Evolutionary conservation across 2,888 invertebrate genomes (phyloP).

Genomic region (Diadegma fenestrale): DNA sequence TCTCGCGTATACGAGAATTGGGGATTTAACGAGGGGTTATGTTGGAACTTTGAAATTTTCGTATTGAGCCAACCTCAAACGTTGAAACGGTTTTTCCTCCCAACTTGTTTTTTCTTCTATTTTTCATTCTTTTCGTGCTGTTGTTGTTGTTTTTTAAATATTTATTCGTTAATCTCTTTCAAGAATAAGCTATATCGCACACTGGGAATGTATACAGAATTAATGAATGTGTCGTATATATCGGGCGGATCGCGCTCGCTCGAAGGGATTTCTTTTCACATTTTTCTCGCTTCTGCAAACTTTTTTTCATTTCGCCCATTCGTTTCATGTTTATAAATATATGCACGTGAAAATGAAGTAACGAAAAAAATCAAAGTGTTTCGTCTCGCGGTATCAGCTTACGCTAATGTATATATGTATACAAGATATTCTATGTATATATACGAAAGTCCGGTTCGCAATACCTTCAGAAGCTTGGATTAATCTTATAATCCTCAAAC

Average conservation of each 20-base stretch:
- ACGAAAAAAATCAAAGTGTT: constrained; percentile 56
- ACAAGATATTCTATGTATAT: constrained; percentile 10
- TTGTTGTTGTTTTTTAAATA: constrained; percentile 13
- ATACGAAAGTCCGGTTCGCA: constrained; percentile 43
- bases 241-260: constrained; percentile 17
- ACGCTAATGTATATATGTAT: constrained; percentile 26
- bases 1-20: constrained; percentile 49
- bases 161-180: neutral
- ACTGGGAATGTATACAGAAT: constrained; percentile 57
- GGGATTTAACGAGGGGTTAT: constrained; percentile 60
- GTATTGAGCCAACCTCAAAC: constrained; percentile 57
- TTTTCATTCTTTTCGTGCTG: constrained; percentile 28
- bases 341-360: neutral
- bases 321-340: neutral
- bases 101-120: constrained; percentile 22
- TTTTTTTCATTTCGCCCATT: neutral
- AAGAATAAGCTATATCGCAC: constrained; percentile 33
- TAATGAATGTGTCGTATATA: constrained; percentile 66
- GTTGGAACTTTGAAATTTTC: constrained; percentile 53
- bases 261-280: constrained; percentile 45
- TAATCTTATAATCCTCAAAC: constrained; percentile 68
- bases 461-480: constrained; percentile 61
- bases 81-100: constrained; percentile 42
- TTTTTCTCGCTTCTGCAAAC: constrained; percentile 41
- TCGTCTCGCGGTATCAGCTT: constrained; percentile 58